Evolutionary conservation across 2,113 vertebrate species (phyloP), one percentile per base, ranked within the genome.

Genomic region (Loxodonta africana): DNA sequence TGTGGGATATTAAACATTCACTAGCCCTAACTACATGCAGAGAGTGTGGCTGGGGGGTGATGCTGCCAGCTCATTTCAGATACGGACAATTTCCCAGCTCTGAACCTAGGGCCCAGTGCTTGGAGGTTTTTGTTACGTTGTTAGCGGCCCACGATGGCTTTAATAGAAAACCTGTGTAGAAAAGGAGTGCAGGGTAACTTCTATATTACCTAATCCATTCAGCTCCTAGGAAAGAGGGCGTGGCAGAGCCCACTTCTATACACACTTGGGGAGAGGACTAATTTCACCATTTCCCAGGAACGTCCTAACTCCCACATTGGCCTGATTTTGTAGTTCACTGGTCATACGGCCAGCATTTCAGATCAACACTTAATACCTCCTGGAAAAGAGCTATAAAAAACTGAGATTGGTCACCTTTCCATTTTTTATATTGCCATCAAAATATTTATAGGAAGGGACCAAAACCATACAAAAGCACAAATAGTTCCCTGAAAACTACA

Each of bases 361-460:
- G 23, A 78, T 18, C n/a, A 94, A 85, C 7, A 18, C 60, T 26
- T 17, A 63, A 48, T 63, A 90, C 14, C 81, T 51, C 18, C 62
- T 4, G 46, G 76, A 65, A 60, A 65, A 81, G 11, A 96, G 33
- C 21, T 51, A 21, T 44, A 69, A 84, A 80, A 83, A 80, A 8
- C 83, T 28, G 23, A 65, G 33, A 11, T 0, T 4, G 21, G 51
- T 3, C 3, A 8, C 51, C 60, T 82, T 97, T 76, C 82, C 12
- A 82, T 20, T 60, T 81, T 51, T 30, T 44, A 67, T 11, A 67
- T 44, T 90, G 89, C 88, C 65, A 95, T 84, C 92, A 82, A 88
- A 94, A 67, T 74, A 95, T 88, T 95, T 95, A 87, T 33, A 96
- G 91, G 67, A 96, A 95, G 86, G 48, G 41, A 87, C 21, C 37